Base-by-base conservation (phyloP, 1,140 invertebrate genomes). In the Spodoptera litura region DNA sequence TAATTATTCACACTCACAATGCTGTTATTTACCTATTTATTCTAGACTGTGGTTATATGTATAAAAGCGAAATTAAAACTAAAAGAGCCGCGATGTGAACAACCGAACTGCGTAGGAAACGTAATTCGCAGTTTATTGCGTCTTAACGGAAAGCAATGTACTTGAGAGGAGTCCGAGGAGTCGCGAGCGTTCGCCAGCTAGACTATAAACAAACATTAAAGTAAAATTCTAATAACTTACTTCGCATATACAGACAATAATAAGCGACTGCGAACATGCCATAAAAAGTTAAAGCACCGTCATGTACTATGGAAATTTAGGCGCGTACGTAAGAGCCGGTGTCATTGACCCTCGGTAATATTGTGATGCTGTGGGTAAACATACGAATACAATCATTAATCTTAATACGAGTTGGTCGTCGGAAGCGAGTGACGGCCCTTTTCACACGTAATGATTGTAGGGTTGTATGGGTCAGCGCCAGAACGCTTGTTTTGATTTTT, bases 251-350 rank as follows among this genome's bases (percentile, higher is more conserved):
- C 52, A 73, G 27, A 73, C 55, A 59, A 59, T 59, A 73, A 73
- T 73, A 73, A 73, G 15, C 55, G 38, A 58, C 52, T 72, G 12
- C 35, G 55, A 75, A 75, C 72, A 75, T 75, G 15, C 72, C 72
- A 62, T 75, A 75, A 75, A 75, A 61, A 25, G 53, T 58, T 49
- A 44, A 53, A 52, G 64, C 52, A 73, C 52, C 27, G 44, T 49
- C 58, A 51, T 51, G 58, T 75, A 75, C 72, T 75, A 56, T 75
- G 72, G 72, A 75, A 75, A 75, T 75, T 75, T 75, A 75, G 58
- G 72, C 58, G 72, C 58, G 72, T 75, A 75, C 72, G 72, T 75
- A 75, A 75, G 72, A 61, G 58, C 38, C 20, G 72, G 72, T 52
- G 64, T 75, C 58, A 27, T 75, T 75, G 56, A 75, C 72, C 72